Percentiles rank a stretch among this genome's conserved stretches.
Conservation (phyloP, 2,113 vertebrate genomes). For the Channa maculata region DNA sequence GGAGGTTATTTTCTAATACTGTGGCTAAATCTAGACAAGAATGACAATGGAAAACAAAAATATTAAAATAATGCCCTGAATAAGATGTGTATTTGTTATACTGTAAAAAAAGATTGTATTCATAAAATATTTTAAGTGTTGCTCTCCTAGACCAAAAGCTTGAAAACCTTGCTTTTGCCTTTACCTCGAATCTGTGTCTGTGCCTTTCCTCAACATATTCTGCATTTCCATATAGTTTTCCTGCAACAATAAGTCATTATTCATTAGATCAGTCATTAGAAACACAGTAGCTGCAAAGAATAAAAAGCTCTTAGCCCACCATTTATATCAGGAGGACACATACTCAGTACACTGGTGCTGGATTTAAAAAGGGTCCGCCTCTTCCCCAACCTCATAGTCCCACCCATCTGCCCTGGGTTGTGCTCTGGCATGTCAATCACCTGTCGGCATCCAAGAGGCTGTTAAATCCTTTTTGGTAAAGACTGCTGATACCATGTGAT, state of each 20-base stretch:
- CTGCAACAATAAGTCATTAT: slow-evolving; percentile 72
- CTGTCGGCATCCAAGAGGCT: slow-evolving; percentile 75
- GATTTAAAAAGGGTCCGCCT: slow-evolving; percentile 93
- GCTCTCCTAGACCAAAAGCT: not conserved
- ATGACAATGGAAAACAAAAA: not conserved
- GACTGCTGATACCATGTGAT: slow-evolving; percentile 1
- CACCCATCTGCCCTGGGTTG: slow-evolving; percentile 96
- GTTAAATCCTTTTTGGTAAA: slow-evolving; percentile 4
- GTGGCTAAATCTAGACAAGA: not conserved
- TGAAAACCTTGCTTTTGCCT: not conserved
- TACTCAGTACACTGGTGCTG: slow-evolving; percentile 90
- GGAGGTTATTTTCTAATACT: not conserved
- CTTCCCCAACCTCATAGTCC: slow-evolving; percentile 97
- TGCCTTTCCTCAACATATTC: slow-evolving; percentile 95
- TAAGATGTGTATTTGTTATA: not conserved
- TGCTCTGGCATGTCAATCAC: slow-evolving; percentile 99
- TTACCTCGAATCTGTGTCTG: slow-evolving; percentile 96
- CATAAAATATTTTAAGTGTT: not conserved
- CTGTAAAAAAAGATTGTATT: not conserved
- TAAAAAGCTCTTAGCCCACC: not conserved
- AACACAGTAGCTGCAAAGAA: not conserved
- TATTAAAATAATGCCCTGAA: not conserved
- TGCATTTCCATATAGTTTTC: slow-evolving; percentile 90
- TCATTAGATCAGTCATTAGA: not conserved
- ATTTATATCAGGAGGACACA: slow-evolving; percentile 42